phyloP scores from a whole-genome alignment of 2,113 vertebrate genomes.

The Heloderma charlesbogerti region DNA sequence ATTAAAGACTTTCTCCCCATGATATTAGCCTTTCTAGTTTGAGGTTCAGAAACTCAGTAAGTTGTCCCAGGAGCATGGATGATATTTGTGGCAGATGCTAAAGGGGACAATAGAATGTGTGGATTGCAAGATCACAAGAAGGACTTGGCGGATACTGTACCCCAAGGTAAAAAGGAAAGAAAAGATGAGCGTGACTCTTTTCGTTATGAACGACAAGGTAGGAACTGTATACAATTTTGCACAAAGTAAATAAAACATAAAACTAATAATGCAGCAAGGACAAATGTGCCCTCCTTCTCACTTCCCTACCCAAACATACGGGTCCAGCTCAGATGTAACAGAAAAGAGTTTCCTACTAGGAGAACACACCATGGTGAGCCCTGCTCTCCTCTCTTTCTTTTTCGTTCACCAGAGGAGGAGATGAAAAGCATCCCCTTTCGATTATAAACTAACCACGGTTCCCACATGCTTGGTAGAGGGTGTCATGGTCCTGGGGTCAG shows the following conservation, averaged over 20 bases:
- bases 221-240: neutral
- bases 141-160: neutral
- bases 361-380: neutral
- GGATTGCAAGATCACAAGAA: slow-evolving; percentile 35
- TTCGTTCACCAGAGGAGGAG: neutral
- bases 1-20: slow-evolving; percentile 47
- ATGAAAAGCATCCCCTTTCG: neutral
- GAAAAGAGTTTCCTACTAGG: neutral
- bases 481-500: neutral
- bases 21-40: slow-evolving; percentile 47
- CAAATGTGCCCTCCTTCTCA: neutral
- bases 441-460: neutral
- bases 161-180: neutral
- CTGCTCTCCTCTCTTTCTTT: no score
- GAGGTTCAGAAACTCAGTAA: slow-evolving; percentile 41
- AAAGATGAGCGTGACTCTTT: neutral
- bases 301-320: no score
- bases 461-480: neutral
- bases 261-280: neutral
- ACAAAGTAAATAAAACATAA: neutral
- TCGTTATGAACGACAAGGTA: neutral
- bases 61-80: slow-evolving; percentile 32
- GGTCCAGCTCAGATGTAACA: no score
- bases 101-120: slow-evolving; percentile 18
- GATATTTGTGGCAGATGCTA: slow-evolving; percentile 8